Evolutionary conservation across 2,888 invertebrate genomes (phyloP), one percentile per base, ranked within the genome.

Genomic region (Yponomeuta malinellus): DNA sequence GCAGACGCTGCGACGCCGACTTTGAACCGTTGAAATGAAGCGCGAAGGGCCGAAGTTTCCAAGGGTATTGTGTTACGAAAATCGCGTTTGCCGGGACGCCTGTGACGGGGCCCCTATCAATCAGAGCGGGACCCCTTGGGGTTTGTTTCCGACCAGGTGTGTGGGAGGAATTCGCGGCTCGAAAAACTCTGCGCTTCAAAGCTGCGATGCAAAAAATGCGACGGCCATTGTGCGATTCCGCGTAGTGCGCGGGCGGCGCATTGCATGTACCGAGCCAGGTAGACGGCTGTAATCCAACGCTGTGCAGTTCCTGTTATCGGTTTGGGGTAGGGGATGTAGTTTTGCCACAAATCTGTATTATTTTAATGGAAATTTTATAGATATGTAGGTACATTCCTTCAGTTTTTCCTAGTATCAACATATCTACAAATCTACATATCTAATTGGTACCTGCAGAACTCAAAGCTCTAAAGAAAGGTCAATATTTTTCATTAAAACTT

Each of bases 101-200:
- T 72, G 72, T 71, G 84, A 84, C 84, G 85, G 84, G 85, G 88
- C 85, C 90, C 90, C 90, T 90, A 90, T 90, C 91, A 90, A 82
- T 73, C 77, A 71, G 63, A 68, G 73, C 73, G 74, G 75, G 84
- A 88, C 87, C 90, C 92, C 92, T 91, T 85, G 87, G 88, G 91
- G 90, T 80, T 82, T 85, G 85, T 89, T 91, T 92, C 91, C 91
- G 91, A 90, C 91, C 92, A 92, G 91, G 92, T 92, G 91, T 88
- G 83, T 85, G 84, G 88, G 85, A 86, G 92, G 90, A 90, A 90
- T 91, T 90, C 86, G 89, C 82, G 71, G 72, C 72, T 86, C 89
- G 88, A 89, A 88, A 89, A 87, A 89, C 84, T 12, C 52, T 87
- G 85, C 86, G 88, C 86, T 88, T 87, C 85, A 85, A 52, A 82